Percentiles rank a stretch among this genome's conserved stretches.
Conservation (phyloP, 1,140 invertebrate species). For the Philotrypesis tridentata region DNA sequence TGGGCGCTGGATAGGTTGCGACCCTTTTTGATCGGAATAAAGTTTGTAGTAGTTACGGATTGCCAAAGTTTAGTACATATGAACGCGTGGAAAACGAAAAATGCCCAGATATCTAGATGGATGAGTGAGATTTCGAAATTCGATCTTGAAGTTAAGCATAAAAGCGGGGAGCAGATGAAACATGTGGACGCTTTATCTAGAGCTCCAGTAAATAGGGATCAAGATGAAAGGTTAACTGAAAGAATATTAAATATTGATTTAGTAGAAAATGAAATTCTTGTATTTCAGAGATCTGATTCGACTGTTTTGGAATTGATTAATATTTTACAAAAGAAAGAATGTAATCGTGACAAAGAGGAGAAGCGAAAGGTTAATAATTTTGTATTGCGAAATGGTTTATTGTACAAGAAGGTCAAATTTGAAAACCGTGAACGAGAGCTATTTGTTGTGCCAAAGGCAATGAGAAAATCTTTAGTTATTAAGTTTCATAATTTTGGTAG, state of each 20-base stretch:
- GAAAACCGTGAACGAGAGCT: neutral
- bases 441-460: neutral
- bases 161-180: constrained; percentile 16
- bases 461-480: constrained; percentile 7
- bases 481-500: neutral
- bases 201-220: neutral
- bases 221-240: neutral
- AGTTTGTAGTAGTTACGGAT: constrained; percentile 45
- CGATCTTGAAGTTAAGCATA: constrained; percentile 23
- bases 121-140: constrained; percentile 5
- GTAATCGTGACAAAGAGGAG: neutral
- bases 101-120: constrained; percentile 17
- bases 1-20: constrained; percentile 20
- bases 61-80: constrained; percentile 29
- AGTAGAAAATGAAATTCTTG: neutral
- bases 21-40: constrained; percentile 36
- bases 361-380: neutral
- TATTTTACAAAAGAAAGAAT: neutral
- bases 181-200: constrained; percentile 11
- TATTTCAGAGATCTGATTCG: constrained; percentile 10
- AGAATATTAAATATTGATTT: neutral
- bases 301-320: neutral
- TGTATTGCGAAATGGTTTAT: constrained; percentile 26
- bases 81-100: constrained; percentile 15
- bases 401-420: neutral